Base-by-base conservation (phyloP, 1,140 invertebrate species). In the Spodoptera frugiperda region DNA sequence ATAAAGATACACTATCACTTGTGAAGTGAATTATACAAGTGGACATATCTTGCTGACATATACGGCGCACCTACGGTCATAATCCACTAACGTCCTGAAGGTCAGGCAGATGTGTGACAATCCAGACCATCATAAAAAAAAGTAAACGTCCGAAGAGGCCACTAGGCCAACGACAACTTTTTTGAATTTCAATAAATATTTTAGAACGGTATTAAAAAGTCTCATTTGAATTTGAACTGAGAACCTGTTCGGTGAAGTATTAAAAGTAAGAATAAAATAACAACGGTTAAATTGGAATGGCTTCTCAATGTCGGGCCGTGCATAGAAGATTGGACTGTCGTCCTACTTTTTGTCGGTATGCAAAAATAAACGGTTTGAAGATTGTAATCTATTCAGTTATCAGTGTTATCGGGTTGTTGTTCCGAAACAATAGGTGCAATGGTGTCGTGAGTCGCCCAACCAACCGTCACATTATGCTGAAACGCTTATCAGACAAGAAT, bases 371-470 rank as follows among this genome's bases (percentile, higher is more conserved):
- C 46, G 25, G 17, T 46, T 8, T 9, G 39, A 15, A 57, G 17
- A 57, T 57, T 33, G 25, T 54, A 63, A 77, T 72, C 68, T 77
- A 54, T 49, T 63, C 49, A 57, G 46, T 72, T 77, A 77, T 77
- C 67, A 61, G 48, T 33, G 63, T 70, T 78, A 73, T 78, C 76
- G 59, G 39, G 3, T 51, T 11, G 3, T 51, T 11, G 78, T 46
- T 49, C 78, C 65, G 54, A 21, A 55, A 65, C 78, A 76, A 79
- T 21, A 71, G 44, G 33, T 54, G 73, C 78, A 53, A 46, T 57
- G 71, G 70, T 70, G 54, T 44, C 55, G 61, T 25, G 10, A 48
- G 10, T 72, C 14, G 25, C 17, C 51, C 12, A 39, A 57, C 44
- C 44, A 15, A 51, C 21, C 48, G 68, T 53, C 21, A 78, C 55